Percentiles rank a stretch among this genome's conserved stretches.
phyloP scores from a whole-genome alignment of 2,113 vertebrate species.

The Corydoras maculifer region DNA sequence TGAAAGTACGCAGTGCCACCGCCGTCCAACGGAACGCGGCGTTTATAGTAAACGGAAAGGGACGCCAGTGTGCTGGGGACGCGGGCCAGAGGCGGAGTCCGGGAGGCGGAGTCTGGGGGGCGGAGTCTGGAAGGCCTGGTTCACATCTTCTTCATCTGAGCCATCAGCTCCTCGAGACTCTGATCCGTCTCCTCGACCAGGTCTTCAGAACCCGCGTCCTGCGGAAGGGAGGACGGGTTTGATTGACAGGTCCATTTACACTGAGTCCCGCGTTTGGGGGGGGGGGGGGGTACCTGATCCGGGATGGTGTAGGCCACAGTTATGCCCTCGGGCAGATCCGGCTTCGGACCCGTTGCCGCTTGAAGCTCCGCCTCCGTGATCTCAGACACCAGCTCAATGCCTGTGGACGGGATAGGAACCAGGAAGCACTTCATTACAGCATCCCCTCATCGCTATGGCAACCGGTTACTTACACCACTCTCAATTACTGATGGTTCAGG shows the following conservation, averaged over 20 bases:
- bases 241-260: no score
- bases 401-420: slow-evolving; percentile 51
- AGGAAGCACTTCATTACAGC: not conserved
- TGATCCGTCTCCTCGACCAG: slow-evolving; percentile 75
- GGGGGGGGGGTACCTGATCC: slow-evolving; percentile 64
- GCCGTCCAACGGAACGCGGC: no score
- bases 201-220: slow-evolving; percentile 50
- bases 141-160: slow-evolving; percentile 76
- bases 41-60: no score
- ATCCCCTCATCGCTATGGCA: no score
- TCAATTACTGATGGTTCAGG: not conserved
- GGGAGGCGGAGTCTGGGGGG: no score
- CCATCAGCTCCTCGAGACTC: slow-evolving; percentile 92
- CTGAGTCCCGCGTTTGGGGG: not conserved
- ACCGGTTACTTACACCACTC: not conserved
- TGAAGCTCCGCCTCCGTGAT: slow-evolving; percentile 80
- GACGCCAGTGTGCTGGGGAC: no score
- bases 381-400: slow-evolving; percentile 89
- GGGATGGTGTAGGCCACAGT: slow-evolving; percentile 89
- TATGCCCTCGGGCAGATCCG: slow-evolving; percentile 87
- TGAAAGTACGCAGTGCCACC: no score
- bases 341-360: slow-evolving; percentile 73
- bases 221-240: not conserved
- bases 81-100: no score
- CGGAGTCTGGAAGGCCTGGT: no score